Percentiles rank a stretch among this genome's conserved stretches.
Conservation (phyloP, 2,113 vertebrate species). For the Ciconia maguari region DNA sequence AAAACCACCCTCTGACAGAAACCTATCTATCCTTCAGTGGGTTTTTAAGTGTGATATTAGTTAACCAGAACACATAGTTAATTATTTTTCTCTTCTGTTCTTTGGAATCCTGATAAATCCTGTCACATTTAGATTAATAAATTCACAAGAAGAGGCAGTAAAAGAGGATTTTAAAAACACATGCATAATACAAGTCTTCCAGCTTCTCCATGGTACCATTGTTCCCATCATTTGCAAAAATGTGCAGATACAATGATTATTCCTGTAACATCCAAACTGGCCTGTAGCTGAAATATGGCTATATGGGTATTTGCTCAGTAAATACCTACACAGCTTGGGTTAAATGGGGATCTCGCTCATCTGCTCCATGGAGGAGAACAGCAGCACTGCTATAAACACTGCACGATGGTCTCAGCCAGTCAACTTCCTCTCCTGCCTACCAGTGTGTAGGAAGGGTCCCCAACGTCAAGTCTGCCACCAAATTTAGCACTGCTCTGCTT, state of each 20-base stretch:
- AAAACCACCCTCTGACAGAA: background rate
- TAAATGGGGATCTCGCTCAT: background rate
- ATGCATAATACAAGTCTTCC: background rate
- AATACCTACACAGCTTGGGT: background rate
- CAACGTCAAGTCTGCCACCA: background rate
- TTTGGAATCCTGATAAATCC: background rate
- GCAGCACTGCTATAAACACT: background rate
- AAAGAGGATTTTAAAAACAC: background rate
- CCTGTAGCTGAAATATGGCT: background rate
- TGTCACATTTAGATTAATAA: background rate
- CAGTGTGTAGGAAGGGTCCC: background rate
- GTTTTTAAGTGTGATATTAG: background rate
- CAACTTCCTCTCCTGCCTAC: background rate
- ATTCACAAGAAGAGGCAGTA: background rate
- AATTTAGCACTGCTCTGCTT: background rate
- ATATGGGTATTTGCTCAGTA: background rate
- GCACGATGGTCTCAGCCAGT: background rate
- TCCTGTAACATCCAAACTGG: background rate
- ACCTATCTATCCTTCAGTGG: background rate
- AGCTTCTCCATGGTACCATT: background rate
- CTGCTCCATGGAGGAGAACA: rapidly evolving
- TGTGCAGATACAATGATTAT: background rate
- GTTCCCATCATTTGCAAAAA: background rate
- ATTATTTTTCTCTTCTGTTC: background rate
- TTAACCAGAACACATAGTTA: background rate